These are phyloP conservation scores for Oryzaephilus surinamensis DNA, from an alignment of 1,140 invertebrate genomes.

Conservation along the genomic window DNA sequence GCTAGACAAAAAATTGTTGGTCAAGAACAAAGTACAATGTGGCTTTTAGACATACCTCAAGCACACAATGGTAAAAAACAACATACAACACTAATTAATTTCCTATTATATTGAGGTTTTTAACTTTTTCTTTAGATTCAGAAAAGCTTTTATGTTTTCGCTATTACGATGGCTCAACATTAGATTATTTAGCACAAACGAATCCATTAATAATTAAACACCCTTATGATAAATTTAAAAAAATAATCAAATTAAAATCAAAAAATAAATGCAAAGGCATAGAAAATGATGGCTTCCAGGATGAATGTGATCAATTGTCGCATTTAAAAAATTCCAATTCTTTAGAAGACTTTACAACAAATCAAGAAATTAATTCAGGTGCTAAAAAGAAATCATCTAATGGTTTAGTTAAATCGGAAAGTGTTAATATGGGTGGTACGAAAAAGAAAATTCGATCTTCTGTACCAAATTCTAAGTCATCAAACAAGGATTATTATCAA, in stretches of 20 bases:
- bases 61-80: slow-evolving; percentile 23
- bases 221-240: slow-evolving; percentile 28
- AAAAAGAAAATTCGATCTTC: slow-evolving; percentile 34
- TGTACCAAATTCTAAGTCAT: slow-evolving; percentile 36
- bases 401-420: slow-evolving; percentile 23
- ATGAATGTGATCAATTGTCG: slow-evolving; percentile 21
- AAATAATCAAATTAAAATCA: slow-evolving; percentile 27
- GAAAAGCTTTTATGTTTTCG: slow-evolving; percentile 41
- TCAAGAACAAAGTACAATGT: slow-evolving; percentile 24
- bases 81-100: not conserved
- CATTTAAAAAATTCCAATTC: slow-evolving; percentile 28
- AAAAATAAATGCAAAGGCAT: slow-evolving; percentile 29
- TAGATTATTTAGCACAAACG: slow-evolving; percentile 39
- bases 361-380: slow-evolving; percentile 14
- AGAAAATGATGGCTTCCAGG: slow-evolving; percentile 31
- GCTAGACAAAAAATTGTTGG: slow-evolving; percentile 19
- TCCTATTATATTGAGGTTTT: not conserved
- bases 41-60: slow-evolving; percentile 28
- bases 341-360: slow-evolving; percentile 26
- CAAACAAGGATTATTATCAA: slow-evolving; percentile 48
- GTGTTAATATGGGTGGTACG: slow-evolving; percentile 26
- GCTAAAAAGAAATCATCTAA: slow-evolving; percentile 29
- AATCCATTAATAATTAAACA: slow-evolving; percentile 36
- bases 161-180: slow-evolving; percentile 39
- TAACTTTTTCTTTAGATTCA: slow-evolving; percentile 28